Evolutionary conservation across 2,113 vertebrate genomes (phyloP).

Genomic region (human (Homo sapiens)): DNA sequence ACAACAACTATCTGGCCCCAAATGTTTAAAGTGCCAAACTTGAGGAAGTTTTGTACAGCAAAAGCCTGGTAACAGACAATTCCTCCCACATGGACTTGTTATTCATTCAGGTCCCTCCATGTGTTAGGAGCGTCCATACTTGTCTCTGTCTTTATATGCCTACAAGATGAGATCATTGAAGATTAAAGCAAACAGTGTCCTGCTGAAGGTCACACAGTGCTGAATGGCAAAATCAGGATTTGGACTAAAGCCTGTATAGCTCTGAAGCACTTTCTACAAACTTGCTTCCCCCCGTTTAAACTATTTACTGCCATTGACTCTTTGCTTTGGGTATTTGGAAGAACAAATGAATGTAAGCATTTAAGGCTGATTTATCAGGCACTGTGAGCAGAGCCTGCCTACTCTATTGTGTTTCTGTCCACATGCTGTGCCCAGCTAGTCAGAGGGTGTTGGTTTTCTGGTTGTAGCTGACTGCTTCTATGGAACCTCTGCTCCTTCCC

Average conservation of each 20-base stretch:
- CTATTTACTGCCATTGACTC: neutral
- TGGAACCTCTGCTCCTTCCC: neutral
- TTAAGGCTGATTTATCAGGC: neutral
- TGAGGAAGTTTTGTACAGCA: neutral
- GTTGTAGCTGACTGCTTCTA: neutral
- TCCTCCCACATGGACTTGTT: neutral
- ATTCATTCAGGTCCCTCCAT: neutral
- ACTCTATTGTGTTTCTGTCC: neutral
- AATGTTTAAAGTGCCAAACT: neutral
- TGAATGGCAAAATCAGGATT: neutral
- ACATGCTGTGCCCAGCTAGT: neutral
- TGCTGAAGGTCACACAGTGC: neutral
- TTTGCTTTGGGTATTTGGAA: neutral
- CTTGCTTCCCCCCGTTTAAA: neutral
- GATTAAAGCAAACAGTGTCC: neutral
- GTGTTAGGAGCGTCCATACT: neutral
- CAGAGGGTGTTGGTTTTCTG: neutral
- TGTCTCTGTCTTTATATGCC: neutral
- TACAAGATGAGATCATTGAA: neutral
- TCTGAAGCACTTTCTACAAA: neutral
- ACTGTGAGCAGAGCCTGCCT: neutral
- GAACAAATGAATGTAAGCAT: neutral
- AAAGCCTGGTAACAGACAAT: neutral
- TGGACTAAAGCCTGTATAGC: neutral
- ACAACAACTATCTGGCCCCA: neutral